Evolutionary conservation across 2,797 vertebrate genomes (phyloP).

Genomic region (Cirrhinus mrigala): DNA sequence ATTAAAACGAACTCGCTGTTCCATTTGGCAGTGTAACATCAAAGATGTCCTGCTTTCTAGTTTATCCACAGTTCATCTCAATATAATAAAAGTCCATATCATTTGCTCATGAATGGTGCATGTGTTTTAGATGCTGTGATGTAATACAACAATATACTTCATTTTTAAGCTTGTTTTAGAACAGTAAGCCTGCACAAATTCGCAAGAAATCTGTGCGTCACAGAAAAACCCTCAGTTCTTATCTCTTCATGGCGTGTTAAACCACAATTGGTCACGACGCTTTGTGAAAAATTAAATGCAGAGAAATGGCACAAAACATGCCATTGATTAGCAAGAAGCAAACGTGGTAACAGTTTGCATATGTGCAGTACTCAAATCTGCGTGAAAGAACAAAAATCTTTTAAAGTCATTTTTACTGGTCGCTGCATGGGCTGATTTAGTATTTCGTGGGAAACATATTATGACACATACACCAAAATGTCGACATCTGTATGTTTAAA

Average conservation of each 20-base stretch:
- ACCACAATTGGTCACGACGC: neutral
- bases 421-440: neutral
- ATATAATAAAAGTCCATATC: neutral
- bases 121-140: slow-evolving; percentile 2
- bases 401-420: neutral
- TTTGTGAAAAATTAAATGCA: neutral
- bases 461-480: neutral
- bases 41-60: neutral
- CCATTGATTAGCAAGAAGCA: neutral
- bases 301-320: neutral
- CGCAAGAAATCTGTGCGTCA: neutral
- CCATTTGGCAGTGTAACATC: neutral
- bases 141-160: neutral
- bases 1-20: neutral
- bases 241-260: neutral
- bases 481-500: neutral
- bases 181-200: neutral
- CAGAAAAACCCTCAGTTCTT: neutral
- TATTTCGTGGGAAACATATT: neutral
- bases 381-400: neutral
- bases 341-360: neutral
- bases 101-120: neutral
- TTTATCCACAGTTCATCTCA: slow-evolving; percentile 22
- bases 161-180: neutral
- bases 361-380: neutral